Conservation (phyloP, 92 coral and sea anemone genomes). For the Actinostola sp. region DNA sequence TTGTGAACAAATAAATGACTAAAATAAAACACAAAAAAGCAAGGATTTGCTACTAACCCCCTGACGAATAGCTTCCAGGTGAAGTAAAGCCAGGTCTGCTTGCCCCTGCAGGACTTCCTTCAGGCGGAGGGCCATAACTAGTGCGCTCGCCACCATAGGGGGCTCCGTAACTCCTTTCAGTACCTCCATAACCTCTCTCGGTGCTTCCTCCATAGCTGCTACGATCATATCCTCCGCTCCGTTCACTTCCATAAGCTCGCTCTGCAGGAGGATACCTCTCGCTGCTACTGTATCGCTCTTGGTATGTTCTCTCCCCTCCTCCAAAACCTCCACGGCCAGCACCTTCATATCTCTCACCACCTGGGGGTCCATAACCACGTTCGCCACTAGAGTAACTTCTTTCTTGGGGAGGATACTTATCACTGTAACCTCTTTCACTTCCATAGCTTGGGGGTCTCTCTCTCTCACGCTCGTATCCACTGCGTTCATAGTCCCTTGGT, state of each 20-base stretch:
- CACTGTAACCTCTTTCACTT: constrained; percentile 61
- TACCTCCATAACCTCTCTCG: constrained; percentile 67
- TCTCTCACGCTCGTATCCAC: constrained; percentile 65
- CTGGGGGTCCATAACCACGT: constrained; percentile 78
- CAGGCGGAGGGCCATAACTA: constrained; percentile 70
- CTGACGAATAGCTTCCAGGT: constrained; percentile 40
- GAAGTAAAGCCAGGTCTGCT: constrained; percentile 49
- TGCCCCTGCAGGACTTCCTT: constrained; percentile 54
- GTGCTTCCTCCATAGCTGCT: constrained; percentile 44
- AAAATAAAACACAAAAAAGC: background rate
- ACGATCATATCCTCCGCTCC: constrained; percentile 30
- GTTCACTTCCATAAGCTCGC: constrained; percentile 55
- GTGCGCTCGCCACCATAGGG: constrained; percentile 33
- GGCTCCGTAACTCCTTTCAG: constrained; percentile 66
- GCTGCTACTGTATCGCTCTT: constrained; percentile 56
- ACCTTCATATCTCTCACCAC: constrained; percentile 61
- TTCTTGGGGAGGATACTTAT: constrained; percentile 78
- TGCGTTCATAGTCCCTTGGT: constrained; percentile 66
- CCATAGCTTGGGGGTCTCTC: constrained; percentile 70
- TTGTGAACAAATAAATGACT: background rate
- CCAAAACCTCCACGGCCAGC: constrained; percentile 49
- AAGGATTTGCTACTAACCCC: constrained; percentile 27
- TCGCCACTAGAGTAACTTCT: constrained; percentile 78
- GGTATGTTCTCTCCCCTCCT: constrained; percentile 31
- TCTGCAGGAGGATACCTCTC: constrained; percentile 60